Base-by-base conservation (phyloP, 2,888 invertebrate species). In the Phasia obesa region DNA sequence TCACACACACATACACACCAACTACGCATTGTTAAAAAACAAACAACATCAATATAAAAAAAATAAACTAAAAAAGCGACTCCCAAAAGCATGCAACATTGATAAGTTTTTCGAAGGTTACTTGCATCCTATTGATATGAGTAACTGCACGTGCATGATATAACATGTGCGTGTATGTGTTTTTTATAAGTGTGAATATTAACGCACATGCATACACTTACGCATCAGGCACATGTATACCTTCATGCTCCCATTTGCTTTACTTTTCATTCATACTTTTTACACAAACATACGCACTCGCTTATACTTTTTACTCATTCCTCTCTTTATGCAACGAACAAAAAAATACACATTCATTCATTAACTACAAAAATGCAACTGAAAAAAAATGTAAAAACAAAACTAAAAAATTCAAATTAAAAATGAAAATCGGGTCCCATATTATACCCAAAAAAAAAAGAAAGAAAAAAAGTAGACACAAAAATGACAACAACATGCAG, bases 231-330 rank as follows among this genome's bases (percentile, higher is more conserved):
- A 69, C n/a, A n/a, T n/a, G n/a, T 53, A 65, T 15, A 25, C 49
- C 71, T 23, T 17, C 42, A 38, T 23, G 25, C 38, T 35, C 35
- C 65, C 44, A 23, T 31, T 35, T 21, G 47, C 57, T 65, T 59
- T 74, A 59, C 70, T 71, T 51, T 79, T 79, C 83, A 79, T 83
- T 83, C 83, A 83, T 73, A 62, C 71, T 73, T 79, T 73, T 47
- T 27, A 19, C 47, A 65, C 51, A 57, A 9, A 3, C 19, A 19
- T 21, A 78, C 71, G 57, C 55, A 78, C 78, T 64, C 59, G 42
- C 23, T 59, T 27, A 23, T 4, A 59, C 2, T 42, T 65, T 71
- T 31, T 47, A 71, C 78, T 79, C 79, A 74, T 74, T 74, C 73
- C 67, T 79, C 79, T 60, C 73, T 53, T 42, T 70, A 51, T 17